Percentiles rank a stretch among this genome's conserved stretches.
These are phyloP conservation scores for Neoscelio sp. DNA, from an alignment of 2,888 invertebrate genomes.

Conservation along the genomic window DNA sequence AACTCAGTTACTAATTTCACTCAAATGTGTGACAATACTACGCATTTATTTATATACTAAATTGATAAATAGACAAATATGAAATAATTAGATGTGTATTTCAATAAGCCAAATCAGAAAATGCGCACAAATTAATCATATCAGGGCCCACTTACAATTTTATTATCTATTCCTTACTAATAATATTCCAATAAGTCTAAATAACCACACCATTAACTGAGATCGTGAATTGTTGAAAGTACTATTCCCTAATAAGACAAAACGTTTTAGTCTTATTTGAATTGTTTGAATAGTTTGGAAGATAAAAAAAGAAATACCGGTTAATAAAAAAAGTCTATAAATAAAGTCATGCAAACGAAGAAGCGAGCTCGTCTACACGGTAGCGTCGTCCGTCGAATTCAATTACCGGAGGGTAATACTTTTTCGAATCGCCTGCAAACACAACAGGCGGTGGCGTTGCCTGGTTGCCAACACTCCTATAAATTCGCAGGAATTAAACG, in stretches of 20 bases:
- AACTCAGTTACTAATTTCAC: constrained; percentile 55
- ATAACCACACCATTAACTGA: constrained; percentile 2
- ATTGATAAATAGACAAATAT: not conserved
- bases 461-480: constrained; percentile 78
- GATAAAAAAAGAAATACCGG: constrained; percentile 16
- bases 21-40: constrained; percentile 40
- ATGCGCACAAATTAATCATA: no score
- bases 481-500: constrained; percentile 83
- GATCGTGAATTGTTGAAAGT: constrained; percentile 3
- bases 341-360: constrained; percentile 57
- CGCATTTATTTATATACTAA: not conserved
- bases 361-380: constrained; percentile 56
- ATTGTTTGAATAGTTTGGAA: constrained; percentile 40
- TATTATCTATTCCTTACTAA: no score
- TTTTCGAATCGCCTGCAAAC: constrained; percentile 69
- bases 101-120: no score
- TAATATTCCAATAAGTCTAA: no score
- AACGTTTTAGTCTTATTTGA: constrained; percentile 34
- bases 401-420: constrained; percentile 77
- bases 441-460: constrained; percentile 74
- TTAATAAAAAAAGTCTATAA: constrained; percentile 65
- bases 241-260: constrained; percentile 28
- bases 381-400: constrained; percentile 76
- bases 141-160: no score
- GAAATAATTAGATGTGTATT: no score